Evolutionary conservation across 2,113 vertebrate genomes (phyloP).

Genomic region (Amblyopsis rosae): DNA sequence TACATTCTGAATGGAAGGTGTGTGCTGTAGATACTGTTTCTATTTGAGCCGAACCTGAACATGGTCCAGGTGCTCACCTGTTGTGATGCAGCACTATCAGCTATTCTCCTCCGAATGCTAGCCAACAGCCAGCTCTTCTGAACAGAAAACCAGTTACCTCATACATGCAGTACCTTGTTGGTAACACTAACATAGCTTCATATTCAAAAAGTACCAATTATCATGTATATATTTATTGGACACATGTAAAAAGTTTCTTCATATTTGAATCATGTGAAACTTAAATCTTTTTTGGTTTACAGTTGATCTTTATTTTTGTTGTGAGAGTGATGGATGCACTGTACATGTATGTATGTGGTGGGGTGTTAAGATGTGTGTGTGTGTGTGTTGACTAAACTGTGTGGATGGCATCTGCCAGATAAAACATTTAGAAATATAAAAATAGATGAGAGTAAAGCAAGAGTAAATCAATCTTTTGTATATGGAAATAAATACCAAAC

Average conservation of each 20-base stretch:
- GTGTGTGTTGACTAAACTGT: slow-evolving; percentile 28
- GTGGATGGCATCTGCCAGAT: slow-evolving; percentile 62
- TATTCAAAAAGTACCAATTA: slow-evolving; percentile 57
- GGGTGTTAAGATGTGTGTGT: slow-evolving; percentile 52
- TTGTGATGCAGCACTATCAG: slow-evolving; percentile 41
- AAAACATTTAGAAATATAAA: slow-evolving; percentile 73
- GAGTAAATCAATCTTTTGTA: slow-evolving; percentile 74
- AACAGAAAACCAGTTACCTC: slow-evolving; percentile 74
- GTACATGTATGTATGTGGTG: slow-evolving; percentile 1
- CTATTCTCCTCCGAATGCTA: slow-evolving; percentile 64
- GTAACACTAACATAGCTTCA: slow-evolving; percentile 67
- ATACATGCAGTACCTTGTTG: slow-evolving; percentile 71
- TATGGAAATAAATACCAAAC: slow-evolving; percentile 74
- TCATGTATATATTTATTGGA: slow-evolving; percentile 68
- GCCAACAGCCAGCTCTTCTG: slow-evolving; percentile 69
- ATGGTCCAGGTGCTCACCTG: slow-evolving; percentile 62
- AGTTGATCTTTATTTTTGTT: slow-evolving; percentile 51
- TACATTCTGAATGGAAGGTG: neutral
- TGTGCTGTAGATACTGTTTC: slow-evolving; percentile 16
- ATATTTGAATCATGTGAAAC: slow-evolving; percentile 68
- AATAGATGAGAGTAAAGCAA: slow-evolving; percentile 59
- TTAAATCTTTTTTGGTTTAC: slow-evolving; percentile 52
- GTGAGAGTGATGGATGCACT: slow-evolving; percentile 31
- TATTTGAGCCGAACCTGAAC: slow-evolving; percentile 22
- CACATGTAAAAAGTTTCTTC: slow-evolving; percentile 70